Conservation (phyloP, 2,113 vertebrate species). For the Orycteropus afer region DNA sequence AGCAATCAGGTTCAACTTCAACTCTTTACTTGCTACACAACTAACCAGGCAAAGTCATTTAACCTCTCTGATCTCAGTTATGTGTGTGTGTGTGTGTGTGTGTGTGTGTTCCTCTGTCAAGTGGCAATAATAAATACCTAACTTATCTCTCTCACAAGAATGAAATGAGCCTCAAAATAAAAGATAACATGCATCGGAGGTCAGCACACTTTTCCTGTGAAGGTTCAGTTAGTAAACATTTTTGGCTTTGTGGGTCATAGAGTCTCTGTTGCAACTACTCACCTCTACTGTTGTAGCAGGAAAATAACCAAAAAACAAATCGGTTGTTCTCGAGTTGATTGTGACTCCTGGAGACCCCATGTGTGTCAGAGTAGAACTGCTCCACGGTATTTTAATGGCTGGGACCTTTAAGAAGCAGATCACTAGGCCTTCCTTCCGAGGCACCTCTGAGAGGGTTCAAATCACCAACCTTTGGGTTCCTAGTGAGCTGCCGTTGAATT, state of each 20-base stretch:
- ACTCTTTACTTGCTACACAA: background rate
- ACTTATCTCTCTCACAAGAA: background rate
- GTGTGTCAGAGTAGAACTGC: too few relatives aligned
- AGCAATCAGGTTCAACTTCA: background rate
- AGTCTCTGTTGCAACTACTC: background rate
- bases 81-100: too few relatives aligned
- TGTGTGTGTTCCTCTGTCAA: background rate
- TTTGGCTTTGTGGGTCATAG: background rate
- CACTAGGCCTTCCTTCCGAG: too few relatives aligned
- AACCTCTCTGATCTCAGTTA: background rate
- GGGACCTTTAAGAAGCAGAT: too few relatives aligned
- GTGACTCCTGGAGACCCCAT: too few relatives aligned
- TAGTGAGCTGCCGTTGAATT: too few relatives aligned
- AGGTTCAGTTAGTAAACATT: background rate
- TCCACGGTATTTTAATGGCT: too few relatives aligned
- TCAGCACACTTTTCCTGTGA: background rate
- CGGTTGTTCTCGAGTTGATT: too few relatives aligned
- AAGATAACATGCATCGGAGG: background rate
- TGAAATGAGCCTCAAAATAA: slow-evolving; percentile 5
- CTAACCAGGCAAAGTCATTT: background rate
- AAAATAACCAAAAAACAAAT: too few relatives aligned
- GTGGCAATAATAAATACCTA: background rate
- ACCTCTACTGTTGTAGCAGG: background rate
- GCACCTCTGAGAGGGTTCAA: too few relatives aligned
- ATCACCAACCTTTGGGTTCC: too few relatives aligned